phyloP scores from a whole-genome alignment of 2,797 vertebrate genomes.

The Eulemur albifrons region DNA sequence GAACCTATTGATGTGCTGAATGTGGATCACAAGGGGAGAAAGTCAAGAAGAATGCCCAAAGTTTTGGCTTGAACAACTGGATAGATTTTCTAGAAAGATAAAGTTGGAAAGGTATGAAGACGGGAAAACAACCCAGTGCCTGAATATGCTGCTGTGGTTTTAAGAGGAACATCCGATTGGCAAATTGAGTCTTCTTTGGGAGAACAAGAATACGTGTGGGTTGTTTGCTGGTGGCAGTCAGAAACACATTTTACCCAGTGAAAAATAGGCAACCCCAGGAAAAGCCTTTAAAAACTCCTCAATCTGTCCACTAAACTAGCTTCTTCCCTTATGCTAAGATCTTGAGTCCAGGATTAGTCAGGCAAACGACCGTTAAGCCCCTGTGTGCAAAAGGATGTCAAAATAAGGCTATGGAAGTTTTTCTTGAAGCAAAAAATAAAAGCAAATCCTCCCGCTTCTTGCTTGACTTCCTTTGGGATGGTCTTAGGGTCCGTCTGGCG shows the following conservation, averaged over 20 bases:
- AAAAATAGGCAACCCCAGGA: not conserved
- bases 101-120: not conserved
- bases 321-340: not conserved
- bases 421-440: not conserved
- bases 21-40: not conserved
- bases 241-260: not conserved
- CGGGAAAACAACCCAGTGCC: not conserved
- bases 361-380: not conserved
- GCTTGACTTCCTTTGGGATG: not conserved
- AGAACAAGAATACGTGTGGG: not conserved
- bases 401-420: not conserved
- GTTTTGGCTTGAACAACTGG: not conserved
- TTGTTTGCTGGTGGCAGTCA: not conserved
- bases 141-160: not conserved
- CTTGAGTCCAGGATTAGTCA: not conserved
- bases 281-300: not conserved
- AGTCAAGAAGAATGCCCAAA: not conserved
- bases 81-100: not conserved
- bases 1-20: not conserved
- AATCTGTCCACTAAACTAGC: not conserved
- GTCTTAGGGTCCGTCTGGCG: not conserved
- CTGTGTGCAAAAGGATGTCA: not conserved
- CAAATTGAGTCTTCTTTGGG: not conserved
- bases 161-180: not conserved
- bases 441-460: not conserved